Percentiles rank a stretch among this genome's conserved stretches.
These are phyloP conservation scores for Tyrophagus putrescentiae DNA, from an alignment of 1,140 invertebrate genomes.

Conservation along the genomic window DNA sequence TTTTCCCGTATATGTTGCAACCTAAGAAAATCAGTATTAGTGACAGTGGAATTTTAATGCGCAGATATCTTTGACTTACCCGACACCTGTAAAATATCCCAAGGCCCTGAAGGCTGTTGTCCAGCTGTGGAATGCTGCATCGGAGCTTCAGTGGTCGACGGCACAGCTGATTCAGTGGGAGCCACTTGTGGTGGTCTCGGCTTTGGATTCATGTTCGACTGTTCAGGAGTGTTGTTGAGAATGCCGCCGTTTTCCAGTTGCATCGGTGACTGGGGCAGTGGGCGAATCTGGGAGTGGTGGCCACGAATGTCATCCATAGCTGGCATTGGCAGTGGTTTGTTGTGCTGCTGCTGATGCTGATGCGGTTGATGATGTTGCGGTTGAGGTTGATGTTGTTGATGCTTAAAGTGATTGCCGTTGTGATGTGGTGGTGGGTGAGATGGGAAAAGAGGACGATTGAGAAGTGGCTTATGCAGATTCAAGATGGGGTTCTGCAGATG, in stretches of 20 bases:
- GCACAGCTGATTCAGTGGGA: background rate
- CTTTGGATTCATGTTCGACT: background rate
- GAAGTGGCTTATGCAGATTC: background rate
- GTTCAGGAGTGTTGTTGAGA: background rate
- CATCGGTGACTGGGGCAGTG: conserved; percentile 1
- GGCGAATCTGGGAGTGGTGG: background rate
- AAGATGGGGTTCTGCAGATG: background rate
- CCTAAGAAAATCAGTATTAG: conserved; percentile 34
- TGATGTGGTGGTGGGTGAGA: too few species aligned
- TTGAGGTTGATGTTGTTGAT: too few species aligned
- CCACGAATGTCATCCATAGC: background rate
- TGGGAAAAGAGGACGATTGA: background rate
- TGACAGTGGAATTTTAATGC: background rate
- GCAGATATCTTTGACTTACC: conserved; percentile 20
- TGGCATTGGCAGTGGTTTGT: too few species aligned
- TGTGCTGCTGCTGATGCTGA: too few species aligned
- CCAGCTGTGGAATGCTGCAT: background rate
- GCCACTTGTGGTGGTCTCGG: background rate
- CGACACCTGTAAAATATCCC: conserved; percentile 27
- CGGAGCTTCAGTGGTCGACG: background rate
- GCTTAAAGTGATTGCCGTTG: too few species aligned
- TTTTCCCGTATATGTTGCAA: conserved; percentile 77
- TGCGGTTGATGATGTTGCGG: too few species aligned
- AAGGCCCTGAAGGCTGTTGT: conserved; percentile 7
- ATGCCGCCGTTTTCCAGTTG: background rate